These are phyloP conservation scores for Mycetomoellerius zeteki DNA, from an alignment of 1,140 invertebrate species.

Conservation along the genomic window DNA sequence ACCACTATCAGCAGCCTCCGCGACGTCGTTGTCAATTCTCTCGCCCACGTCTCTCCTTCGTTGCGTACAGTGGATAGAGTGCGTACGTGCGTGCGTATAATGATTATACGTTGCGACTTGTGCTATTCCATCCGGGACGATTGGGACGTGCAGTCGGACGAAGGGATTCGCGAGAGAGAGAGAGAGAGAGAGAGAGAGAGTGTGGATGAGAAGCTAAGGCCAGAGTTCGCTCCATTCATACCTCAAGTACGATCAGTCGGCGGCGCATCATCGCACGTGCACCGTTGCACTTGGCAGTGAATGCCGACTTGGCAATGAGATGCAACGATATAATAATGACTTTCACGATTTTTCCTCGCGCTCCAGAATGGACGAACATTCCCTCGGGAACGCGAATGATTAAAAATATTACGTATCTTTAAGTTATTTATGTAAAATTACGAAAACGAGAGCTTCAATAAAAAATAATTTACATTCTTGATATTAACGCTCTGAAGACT, in stretches of 20 bases:
- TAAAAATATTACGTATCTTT: not conserved
- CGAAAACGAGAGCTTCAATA: not conserved
- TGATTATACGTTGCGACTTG: conserved; percentile 71
- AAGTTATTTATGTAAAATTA: not conserved
- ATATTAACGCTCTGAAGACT: not conserved
- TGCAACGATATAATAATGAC: conserved; percentile 21
- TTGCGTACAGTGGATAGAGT: conserved; percentile 1
- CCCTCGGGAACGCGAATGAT: not conserved
- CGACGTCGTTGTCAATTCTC: conserved; percentile 36
- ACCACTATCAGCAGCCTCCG: conserved; percentile 10
- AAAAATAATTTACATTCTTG: not conserved
- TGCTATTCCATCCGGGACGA: conserved; percentile 50
- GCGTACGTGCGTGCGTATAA: conserved; percentile 65
- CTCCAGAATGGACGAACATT: not conserved
- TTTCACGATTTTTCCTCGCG: conserved; percentile 48
- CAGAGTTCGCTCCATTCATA: conserved; percentile 78
- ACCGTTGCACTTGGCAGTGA: conserved; percentile 42
- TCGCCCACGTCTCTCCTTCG: conserved; percentile 67
- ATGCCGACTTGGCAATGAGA: conserved; percentile 32
- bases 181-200: not conserved
- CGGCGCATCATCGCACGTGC: conserved; percentile 50
- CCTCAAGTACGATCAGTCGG: conserved; percentile 39
- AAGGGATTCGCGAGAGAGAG: not conserved
- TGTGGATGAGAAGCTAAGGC: conserved; percentile 29
- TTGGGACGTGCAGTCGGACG: not conserved